A percentile compares a stretch with the other conserved stretches of the same genome.
phyloP scores from a whole-genome alignment of 2,113 vertebrate genomes.

The Macheiramphus alcinus region DNA sequence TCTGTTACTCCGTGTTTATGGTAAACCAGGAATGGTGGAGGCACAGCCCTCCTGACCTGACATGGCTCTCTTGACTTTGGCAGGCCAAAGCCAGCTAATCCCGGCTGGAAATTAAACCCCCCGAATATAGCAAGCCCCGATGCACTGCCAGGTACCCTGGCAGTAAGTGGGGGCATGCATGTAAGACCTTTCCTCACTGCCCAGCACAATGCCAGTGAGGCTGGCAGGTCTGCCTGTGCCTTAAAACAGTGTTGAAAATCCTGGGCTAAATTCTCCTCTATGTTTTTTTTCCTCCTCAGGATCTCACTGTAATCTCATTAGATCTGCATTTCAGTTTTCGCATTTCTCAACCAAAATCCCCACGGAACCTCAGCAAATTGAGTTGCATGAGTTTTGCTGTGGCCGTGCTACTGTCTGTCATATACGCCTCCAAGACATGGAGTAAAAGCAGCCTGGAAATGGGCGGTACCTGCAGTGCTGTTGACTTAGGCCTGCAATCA shows the following conservation, averaged over 20 bases:
- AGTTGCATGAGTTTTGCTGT: not conserved
- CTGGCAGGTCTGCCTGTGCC: not conserved
- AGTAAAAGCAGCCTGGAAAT: not conserved
- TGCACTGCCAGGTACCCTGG: not conserved
- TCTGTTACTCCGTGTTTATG: not conserved
- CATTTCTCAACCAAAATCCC: not conserved
- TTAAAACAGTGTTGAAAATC: not conserved
- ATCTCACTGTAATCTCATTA: not conserved
- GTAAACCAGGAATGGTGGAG: rapidly evolving
- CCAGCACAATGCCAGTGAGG: not conserved
- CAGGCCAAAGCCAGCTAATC: not conserved
- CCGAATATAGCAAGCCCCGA: not conserved
- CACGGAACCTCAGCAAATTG: rapidly evolving
- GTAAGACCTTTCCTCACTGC: rapidly evolving
- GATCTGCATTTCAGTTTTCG: not conserved
- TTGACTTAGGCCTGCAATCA: not conserved
- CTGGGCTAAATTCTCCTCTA: not conserved
- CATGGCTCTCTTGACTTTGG: not conserved
- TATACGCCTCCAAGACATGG: rapidly evolving
- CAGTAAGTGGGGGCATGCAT: not conserved
- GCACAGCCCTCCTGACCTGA: rapidly evolving
- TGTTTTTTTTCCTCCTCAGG: not conserved
- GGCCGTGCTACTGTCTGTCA: not conserved
- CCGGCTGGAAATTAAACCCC: not conserved
- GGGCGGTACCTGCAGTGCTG: not conserved